A percentile compares a stretch with the other conserved stretches of the same genome.
phyloP scores from a whole-genome alignment of 2,888 invertebrate genomes.

The Ceramica pisi region DNA sequence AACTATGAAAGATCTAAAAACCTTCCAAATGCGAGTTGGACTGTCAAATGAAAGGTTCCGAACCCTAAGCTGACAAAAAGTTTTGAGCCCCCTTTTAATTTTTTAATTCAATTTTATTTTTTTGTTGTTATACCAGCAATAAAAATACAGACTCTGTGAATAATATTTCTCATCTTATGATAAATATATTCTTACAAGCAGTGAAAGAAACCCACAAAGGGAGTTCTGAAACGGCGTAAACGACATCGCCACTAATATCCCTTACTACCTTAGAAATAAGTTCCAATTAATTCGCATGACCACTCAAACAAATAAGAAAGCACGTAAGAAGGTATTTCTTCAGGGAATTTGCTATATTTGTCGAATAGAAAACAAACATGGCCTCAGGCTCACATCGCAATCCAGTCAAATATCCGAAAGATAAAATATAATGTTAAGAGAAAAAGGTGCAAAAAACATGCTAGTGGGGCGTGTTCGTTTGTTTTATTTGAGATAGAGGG shows the following conservation, averaged over 20 bases:
- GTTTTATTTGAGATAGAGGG: slow-evolving; percentile 53
- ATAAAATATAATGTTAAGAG: slow-evolving; percentile 39
- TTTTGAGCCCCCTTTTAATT: no score
- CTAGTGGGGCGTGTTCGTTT: slow-evolving; percentile 57
- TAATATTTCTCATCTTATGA: no score
- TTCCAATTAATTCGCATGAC: slow-evolving; percentile 42
- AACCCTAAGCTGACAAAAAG: no score
- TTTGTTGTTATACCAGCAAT: no score
- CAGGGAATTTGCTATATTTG: slow-evolving; percentile 36
- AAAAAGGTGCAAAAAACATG: slow-evolving; percentile 57
- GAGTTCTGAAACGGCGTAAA: neutral
- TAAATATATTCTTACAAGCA: neutral
- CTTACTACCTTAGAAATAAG: neutral
- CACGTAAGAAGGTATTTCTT: slow-evolving; percentile 29
- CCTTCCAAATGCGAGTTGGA: no score
- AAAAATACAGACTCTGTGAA: no score
- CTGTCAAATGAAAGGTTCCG: no score
- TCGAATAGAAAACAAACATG: slow-evolving; percentile 39
- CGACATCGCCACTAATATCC: neutral
- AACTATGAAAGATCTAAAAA: no score
- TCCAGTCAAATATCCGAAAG: slow-evolving; percentile 25
- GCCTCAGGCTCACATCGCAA: slow-evolving; percentile 40
- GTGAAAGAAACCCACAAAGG: neutral
- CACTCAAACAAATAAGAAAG: slow-evolving; percentile 36
- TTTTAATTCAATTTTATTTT: no score